Evolutionary conservation across 2,113 vertebrate species (phyloP).

Genomic region (Pachyramphus minor): DNA sequence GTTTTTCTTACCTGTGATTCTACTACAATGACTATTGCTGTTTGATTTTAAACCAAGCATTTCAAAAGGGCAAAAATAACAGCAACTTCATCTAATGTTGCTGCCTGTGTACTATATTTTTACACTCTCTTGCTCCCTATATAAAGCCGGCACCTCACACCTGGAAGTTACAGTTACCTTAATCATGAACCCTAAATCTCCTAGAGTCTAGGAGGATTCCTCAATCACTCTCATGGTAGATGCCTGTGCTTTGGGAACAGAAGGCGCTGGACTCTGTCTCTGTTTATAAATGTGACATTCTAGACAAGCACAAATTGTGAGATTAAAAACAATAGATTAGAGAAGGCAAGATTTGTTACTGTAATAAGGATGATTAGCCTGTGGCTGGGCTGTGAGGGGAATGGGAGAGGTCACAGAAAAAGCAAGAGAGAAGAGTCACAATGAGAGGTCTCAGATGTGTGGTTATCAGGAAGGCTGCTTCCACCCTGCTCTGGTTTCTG

Average conservation of each 20-base stretch:
- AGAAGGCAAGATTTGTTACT: constrained; percentile 1
- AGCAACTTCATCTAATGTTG: not conserved
- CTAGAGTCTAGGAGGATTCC: not conserved
- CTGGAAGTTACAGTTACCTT: not conserved
- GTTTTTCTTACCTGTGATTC: not conserved
- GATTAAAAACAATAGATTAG: constrained; percentile 15
- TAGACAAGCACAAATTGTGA: not conserved
- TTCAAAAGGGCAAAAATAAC: not conserved
- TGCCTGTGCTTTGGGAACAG: not conserved
- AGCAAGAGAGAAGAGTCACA: not conserved
- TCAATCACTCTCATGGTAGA: not conserved
- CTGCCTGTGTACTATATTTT: not conserved
- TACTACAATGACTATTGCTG: not conserved
- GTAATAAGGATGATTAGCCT: not conserved
- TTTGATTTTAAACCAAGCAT: not conserved
- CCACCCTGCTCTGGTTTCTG: constrained; percentile 43
- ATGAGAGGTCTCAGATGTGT: not conserved
- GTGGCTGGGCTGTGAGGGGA: not conserved
- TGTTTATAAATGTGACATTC: not conserved
- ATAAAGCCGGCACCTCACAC: not conserved
- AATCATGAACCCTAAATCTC: not conserved
- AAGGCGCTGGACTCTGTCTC: not conserved
- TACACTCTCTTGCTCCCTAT: not conserved
- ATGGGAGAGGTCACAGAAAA: not conserved
- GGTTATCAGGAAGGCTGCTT: constrained; percentile 37